Evolutionary conservation across 92 coral and sea anemone species (phyloP).

Genomic region (Montipora capitata): DNA sequence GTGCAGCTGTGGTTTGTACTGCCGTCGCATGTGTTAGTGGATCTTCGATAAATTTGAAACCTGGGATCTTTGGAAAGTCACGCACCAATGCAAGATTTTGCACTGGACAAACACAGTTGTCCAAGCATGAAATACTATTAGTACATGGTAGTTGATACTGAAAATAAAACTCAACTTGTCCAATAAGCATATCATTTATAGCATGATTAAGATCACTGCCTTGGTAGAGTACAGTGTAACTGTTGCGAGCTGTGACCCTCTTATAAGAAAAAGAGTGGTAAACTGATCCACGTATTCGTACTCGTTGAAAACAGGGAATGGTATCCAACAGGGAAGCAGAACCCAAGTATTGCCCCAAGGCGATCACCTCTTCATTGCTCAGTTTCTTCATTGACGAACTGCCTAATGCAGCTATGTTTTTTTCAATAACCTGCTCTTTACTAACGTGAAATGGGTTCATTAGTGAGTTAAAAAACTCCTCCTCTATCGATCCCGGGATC

Average conservation of each 20-base stretch:
- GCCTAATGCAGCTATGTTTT: constrained; percentile 40
- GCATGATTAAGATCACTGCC: constrained; percentile 11
- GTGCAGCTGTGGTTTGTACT: constrained; percentile 5
- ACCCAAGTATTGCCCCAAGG: no score
- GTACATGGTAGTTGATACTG: constrained; percentile 37
- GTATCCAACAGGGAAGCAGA: constrained; percentile 4
- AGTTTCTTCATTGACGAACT: constrained; percentile 21
- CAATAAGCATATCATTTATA: constrained; percentile 8
- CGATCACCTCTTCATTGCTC: constrained; percentile 2
- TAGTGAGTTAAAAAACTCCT: no score
- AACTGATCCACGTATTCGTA: no score
- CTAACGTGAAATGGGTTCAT: no score
- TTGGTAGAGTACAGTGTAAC: constrained; percentile 29
- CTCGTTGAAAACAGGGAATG: constrained; percentile 17
- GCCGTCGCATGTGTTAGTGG: constrained; percentile 27
- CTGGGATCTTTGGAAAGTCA: constrained; percentile 21
- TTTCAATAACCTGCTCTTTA: no score
- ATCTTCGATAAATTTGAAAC: constrained; percentile 33
- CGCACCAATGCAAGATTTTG: constrained; percentile 43
- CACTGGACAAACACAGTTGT: constrained; percentile 41
- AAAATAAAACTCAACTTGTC: constrained; percentile 60
- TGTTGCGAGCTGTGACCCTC: constrained; percentile 33
- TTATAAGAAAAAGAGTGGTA: constrained; percentile 29
- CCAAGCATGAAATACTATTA: constrained; percentile 28
- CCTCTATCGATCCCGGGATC: neutral